Base-by-base conservation (phyloP, 2,797 vertebrate species). In the Microctenopoma steveboyesi region DNA sequence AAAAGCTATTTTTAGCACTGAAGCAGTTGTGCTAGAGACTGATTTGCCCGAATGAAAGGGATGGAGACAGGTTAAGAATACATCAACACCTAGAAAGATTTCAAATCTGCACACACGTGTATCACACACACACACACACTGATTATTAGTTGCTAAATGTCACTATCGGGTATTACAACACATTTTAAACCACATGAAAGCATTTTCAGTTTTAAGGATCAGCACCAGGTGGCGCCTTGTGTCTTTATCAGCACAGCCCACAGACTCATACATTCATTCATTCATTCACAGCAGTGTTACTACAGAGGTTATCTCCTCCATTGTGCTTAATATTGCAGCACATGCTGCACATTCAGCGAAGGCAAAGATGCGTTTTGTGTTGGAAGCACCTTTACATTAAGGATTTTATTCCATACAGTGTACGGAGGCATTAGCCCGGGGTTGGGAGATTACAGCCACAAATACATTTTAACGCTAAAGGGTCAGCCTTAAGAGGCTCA, bases 1-100 rank as follows among this genome's bases (percentile, higher is more conserved):
- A 46, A 72, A 70, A 27, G 86, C 85, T 93, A 94, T 93, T 93
- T 93, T 89, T 91, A 91, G 91, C 72, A 27, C 5, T 0, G 12
- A 68, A 74, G 83, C 84, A 80, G 86, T 83, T 83, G 84, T 54
- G 37, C 72, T 73, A 68, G 80, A 82, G 72, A 84, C 78, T 71
- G 83, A 90, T 82, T 88, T 85, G 78, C 75, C 78, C 64, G 27
- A 40, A 58, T 78, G 69, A 61, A 72, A 56, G 50, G 57, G 52
- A 76, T 76, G 77, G 77, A 67, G 82, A 48, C 55, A 65, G 68
- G 56, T 79, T 79, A 53, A 74, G 77, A 74, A 82, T 66, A 67
- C 42, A 76, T 69, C 56, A 81, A 77, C 57, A 72, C 56, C 64
- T 69, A 63, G 68, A 81, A 42, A 72, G 13, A 72, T 40, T 8